These are phyloP conservation scores for Neodiprion virginianus DNA, from an alignment of 1,140 invertebrate species.

Conservation along the genomic window DNA sequence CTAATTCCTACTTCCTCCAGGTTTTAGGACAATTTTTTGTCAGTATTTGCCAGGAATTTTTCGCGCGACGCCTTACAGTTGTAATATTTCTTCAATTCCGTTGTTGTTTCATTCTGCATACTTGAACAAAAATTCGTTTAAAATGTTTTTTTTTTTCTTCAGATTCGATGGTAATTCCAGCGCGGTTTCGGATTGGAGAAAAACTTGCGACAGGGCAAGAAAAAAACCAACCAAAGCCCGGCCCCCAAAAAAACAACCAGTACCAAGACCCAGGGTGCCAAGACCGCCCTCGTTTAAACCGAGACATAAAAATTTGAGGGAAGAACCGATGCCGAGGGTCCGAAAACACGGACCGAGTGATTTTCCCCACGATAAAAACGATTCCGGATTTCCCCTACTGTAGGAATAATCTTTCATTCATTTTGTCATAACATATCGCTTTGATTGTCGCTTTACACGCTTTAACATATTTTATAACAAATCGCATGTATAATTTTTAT, in stretches of 20 bases:
- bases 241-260: constrained; percentile 13
- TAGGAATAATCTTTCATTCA: neutral
- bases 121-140: too few species aligned
- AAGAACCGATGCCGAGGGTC: constrained; percentile 40
- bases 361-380: neutral
- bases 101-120: too few species aligned
- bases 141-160: neutral
- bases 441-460: neutral
- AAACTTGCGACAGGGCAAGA: constrained; percentile 10
- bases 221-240: neutral
- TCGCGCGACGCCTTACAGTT: too few species aligned
- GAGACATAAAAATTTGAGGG: constrained; percentile 31
- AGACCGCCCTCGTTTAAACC: constrained; percentile 36
- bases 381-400: neutral
- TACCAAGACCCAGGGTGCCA: constrained; percentile 32
- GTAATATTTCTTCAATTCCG: too few species aligned
- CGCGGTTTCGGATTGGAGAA: constrained; percentile 10
- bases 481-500: neutral
- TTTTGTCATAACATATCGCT: neutral
- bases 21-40: too few species aligned
- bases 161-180: constrained; percentile 22
- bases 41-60: too few species aligned
- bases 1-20: too few species aligned
- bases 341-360: constrained; percentile 25
- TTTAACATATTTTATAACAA: neutral